These are phyloP conservation scores for Rhizomys pruinosus DNA, from an alignment of 2,113 vertebrate species.

Conservation along the genomic window DNA sequence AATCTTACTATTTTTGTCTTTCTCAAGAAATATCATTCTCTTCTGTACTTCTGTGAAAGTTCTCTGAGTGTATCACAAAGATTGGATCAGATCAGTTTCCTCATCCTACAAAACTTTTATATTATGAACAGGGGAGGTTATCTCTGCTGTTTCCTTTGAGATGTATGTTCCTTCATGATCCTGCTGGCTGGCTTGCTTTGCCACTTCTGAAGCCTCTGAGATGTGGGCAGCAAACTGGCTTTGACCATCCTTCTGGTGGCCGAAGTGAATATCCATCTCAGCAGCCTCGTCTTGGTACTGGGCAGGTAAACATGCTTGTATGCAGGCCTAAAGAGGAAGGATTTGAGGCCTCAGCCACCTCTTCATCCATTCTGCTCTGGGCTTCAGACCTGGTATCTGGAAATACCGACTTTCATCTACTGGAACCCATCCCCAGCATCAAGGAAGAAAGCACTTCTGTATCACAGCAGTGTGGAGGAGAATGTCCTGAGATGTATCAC, in stretches of 20 bases:
- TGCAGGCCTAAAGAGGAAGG: constrained; percentile 47
- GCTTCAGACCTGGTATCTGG: no score
- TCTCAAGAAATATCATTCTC: neutral
- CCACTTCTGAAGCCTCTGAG: constrained; percentile 27
- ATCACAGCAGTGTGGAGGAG: no score
- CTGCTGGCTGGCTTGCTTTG: neutral
- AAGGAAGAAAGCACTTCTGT: no score
- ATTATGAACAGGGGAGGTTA: no score
- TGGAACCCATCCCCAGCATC: no score
- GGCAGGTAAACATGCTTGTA: neutral
- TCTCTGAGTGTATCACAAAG: neutral
- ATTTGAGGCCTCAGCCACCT: no score
- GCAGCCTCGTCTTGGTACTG: constrained; percentile 5
- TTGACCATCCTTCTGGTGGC: neutral
- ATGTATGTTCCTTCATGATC: fast-evolving
- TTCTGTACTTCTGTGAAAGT: neutral
- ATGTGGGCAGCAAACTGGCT: neutral
- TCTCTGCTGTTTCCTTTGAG: neutral
- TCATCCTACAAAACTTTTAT: neutral
- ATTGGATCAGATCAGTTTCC: neutral
- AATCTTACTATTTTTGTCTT: neutral
- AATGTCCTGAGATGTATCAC: no score
- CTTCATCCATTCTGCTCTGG: no score
- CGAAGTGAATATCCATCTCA: constrained; percentile 33
- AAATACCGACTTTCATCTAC: no score